phyloP scores from a whole-genome alignment of 2,888 invertebrate genomes.

The Serripes groenlandicus region DNA sequence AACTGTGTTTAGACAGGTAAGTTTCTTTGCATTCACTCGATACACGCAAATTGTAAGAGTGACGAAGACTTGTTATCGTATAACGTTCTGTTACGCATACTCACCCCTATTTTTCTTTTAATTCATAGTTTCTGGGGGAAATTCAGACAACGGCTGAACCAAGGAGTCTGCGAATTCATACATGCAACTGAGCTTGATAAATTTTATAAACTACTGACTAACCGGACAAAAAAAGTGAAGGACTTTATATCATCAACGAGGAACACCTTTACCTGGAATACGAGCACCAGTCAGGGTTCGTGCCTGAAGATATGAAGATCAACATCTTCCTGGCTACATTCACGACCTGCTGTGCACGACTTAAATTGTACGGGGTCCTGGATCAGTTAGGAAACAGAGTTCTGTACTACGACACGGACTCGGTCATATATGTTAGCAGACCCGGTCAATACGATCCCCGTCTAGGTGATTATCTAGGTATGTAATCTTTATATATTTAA shows the following conservation, averaged over 20 bases:
- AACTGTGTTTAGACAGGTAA: constrained; percentile 48
- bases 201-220: constrained; percentile 17
- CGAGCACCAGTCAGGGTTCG: constrained; percentile 18
- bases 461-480: constrained; percentile 32
- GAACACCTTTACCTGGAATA: constrained; percentile 28
- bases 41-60: too few species aligned
- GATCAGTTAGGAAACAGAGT: constrained; percentile 19
- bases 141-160: constrained; percentile 48
- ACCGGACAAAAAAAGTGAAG: constrained; percentile 28
- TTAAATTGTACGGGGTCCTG: constrained; percentile 20
- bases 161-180: background rate
- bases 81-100: too few species aligned
- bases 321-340: constrained; percentile 38
- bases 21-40: background rate
- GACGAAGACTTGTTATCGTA: too few species aligned
- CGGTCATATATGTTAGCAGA: constrained; percentile 28
- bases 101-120: background rate
- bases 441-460: constrained; percentile 24
- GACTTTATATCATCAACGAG: constrained; percentile 31
- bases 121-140: constrained; percentile 66
- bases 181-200: constrained; percentile 14
- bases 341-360: constrained; percentile 52
- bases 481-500: background rate
- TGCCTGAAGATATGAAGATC: constrained; percentile 35
- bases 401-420: constrained; percentile 51